Evolutionary conservation across 2,797 vertebrate species (phyloP).

Genomic region (Rhinella marina): DNA sequence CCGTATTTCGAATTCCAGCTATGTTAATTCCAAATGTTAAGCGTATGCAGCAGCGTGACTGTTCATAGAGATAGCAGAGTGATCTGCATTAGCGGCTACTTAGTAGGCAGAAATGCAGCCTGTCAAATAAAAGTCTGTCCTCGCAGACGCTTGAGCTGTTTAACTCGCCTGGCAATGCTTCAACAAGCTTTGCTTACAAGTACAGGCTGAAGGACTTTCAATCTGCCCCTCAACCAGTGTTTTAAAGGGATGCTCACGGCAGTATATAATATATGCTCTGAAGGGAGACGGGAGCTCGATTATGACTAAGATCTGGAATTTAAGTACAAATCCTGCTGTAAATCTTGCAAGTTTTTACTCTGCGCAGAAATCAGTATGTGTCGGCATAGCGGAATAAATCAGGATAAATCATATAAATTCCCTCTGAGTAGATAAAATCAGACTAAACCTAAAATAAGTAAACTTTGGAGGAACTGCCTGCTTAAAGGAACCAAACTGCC

Average conservation of each 20-base stretch:
- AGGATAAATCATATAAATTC: neutral
- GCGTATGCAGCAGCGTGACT: slow-evolving; percentile 53
- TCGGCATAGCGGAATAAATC: neutral
- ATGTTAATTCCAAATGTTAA: slow-evolving; percentile 59
- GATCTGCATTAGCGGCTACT: slow-evolving; percentile 60
- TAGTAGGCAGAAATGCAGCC: slow-evolving; percentile 58
- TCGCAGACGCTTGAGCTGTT: slow-evolving; percentile 49
- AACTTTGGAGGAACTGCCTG: neutral
- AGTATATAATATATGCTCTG: neutral
- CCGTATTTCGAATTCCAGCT: slow-evolving; percentile 39
- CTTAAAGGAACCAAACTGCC: neutral
- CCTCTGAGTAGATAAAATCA: neutral
- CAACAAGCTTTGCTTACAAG: slow-evolving; percentile 55
- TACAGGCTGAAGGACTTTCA: slow-evolving; percentile 49
- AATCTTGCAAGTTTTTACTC: neutral
- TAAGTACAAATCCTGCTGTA: neutral
- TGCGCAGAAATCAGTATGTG: neutral
- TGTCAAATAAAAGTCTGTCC: slow-evolving; percentile 54
- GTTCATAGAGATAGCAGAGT: slow-evolving; percentile 56
- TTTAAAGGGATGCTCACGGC: slow-evolving; percentile 29
- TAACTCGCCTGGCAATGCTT: slow-evolving; percentile 53
- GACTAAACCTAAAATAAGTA: neutral
- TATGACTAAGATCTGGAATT: slow-evolving; percentile 1
- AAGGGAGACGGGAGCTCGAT: neutral
- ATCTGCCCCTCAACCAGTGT: slow-evolving; percentile 25